A percentile compares a stretch with the other conserved stretches of the same genome.
Conservation (phyloP, 1,140 invertebrate species). For the Elymnias hypermnestra region DNA sequence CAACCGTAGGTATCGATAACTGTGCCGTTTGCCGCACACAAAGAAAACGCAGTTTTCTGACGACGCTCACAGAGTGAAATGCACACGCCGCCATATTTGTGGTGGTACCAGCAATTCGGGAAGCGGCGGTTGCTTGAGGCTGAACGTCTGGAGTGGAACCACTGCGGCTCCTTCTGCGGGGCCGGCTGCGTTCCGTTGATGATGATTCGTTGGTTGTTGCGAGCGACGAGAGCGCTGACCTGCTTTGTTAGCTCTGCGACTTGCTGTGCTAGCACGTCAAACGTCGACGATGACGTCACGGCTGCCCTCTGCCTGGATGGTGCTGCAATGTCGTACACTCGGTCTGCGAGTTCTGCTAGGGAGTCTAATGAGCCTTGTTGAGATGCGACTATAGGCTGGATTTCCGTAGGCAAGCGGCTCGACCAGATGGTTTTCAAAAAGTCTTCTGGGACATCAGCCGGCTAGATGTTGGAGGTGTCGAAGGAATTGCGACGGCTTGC, state of each 20-base stretch:
- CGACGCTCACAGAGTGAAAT: neutral
- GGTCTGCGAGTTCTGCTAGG: conserved; percentile 20
- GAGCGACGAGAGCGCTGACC: neutral
- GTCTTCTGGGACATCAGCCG: too few relatives aligned
- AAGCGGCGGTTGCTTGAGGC: conserved; percentile 2
- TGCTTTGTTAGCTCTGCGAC: conserved; percentile 1
- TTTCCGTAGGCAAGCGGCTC: too few relatives aligned
- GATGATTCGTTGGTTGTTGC: too few relatives aligned
- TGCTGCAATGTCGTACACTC: conserved; percentile 15
- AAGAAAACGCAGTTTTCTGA: neutral
- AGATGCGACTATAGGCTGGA: too few relatives aligned
- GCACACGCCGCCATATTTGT: conserved; percentile 4
- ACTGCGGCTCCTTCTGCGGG: neutral
- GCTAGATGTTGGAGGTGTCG: too few relatives aligned
- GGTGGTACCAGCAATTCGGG: conserved; percentile 12
- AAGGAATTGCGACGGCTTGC: too few relatives aligned
- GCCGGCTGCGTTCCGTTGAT: too few relatives aligned
- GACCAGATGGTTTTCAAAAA: too few relatives aligned
- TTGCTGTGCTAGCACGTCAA: conserved; percentile 1
- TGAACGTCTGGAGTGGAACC: neutral
- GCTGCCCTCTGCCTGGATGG: conserved; percentile 4
- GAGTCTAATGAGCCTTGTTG: too few relatives aligned
- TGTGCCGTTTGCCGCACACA: neutral
- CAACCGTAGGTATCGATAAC: conserved; percentile 2
- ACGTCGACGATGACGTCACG: neutral